A percentile compares a stretch with the other conserved stretches of the same genome.
phyloP scores from a whole-genome alignment of 2,113 vertebrate species.

The Sinocyclocheilus anshuiensis region DNA sequence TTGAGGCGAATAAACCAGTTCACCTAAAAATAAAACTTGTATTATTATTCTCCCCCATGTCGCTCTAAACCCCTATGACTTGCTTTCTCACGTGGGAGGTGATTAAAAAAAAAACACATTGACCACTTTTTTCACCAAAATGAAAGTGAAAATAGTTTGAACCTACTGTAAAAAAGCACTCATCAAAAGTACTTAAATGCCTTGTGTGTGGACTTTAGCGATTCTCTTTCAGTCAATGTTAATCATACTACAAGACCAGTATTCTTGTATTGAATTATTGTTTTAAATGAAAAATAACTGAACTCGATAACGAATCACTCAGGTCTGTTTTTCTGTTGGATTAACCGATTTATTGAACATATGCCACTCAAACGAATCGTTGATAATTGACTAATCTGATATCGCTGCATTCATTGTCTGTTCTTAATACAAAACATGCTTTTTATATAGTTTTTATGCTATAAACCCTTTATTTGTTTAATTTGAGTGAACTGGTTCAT shows the following conservation, averaged over 20 bases:
- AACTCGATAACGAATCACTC: not conserved
- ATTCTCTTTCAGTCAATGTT: not conserved
- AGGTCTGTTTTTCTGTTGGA: not conserved
- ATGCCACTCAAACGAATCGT: not conserved
- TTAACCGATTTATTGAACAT: not conserved
- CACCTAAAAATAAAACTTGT: not conserved
- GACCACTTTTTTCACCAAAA: rapidly evolving
- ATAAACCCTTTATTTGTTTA: not conserved
- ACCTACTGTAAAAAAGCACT: no score
- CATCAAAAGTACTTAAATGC: no score
- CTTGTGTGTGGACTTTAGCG: no score
- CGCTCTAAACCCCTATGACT: not conserved
- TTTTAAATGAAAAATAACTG: not conserved
- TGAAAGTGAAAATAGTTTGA: not conserved
- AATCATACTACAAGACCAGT: not conserved
- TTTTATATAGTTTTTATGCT: no score
- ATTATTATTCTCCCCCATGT: not conserved
- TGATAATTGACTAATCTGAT: not conserved
- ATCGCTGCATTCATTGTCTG: not conserved
- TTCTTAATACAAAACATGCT: no score
- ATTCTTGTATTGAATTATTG: not conserved
- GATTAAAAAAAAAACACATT: not conserved
- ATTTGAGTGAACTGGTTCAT: not conserved
- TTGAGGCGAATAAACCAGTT: no score
- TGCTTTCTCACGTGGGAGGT: not conserved